Evolutionary conservation across 1,140 invertebrate species (phyloP).

Genomic region (Battus philenor): DNA sequence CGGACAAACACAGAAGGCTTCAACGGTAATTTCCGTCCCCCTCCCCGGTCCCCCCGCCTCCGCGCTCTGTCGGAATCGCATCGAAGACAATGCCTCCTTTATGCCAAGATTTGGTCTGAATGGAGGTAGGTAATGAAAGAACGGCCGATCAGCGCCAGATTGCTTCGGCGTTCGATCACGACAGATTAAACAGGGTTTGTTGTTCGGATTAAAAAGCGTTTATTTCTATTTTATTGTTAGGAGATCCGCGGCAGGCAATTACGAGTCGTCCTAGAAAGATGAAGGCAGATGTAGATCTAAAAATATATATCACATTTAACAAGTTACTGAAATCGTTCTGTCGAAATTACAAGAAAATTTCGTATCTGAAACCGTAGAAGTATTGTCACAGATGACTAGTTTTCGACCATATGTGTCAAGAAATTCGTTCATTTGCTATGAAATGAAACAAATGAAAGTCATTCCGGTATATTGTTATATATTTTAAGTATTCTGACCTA

Average conservation of each 20-base stretch:
- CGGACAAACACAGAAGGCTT: constrained; percentile 10
- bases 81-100: constrained; percentile 14
- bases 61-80: constrained; percentile 3
- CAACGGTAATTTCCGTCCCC: constrained; percentile 11
- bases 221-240: constrained; percentile 15
- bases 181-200: constrained; percentile 17
- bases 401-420: too few relatives aligned
- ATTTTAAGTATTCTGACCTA: too few relatives aligned
- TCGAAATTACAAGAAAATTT: too few relatives aligned
- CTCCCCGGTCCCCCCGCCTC: neutral
- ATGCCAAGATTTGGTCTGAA: constrained; percentile 14
- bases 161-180: constrained; percentile 14
- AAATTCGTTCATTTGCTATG: too few relatives aligned
- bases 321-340: too few relatives aligned
- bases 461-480: too few relatives aligned
- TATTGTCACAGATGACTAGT: too few relatives aligned
- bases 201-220: constrained; percentile 16
- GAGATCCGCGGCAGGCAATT: constrained; percentile 3
- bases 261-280: constrained; percentile 2
- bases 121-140: constrained; percentile 14
- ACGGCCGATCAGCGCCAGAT: constrained; percentile 7
- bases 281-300: too few relatives aligned
- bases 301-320: too few relatives aligned
- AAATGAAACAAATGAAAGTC: too few relatives aligned
- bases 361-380: too few relatives aligned